These are phyloP conservation scores for Lutraria rhynchaena DNA, from an alignment of 1,140 invertebrate genomes.

Conservation along the genomic window DNA sequence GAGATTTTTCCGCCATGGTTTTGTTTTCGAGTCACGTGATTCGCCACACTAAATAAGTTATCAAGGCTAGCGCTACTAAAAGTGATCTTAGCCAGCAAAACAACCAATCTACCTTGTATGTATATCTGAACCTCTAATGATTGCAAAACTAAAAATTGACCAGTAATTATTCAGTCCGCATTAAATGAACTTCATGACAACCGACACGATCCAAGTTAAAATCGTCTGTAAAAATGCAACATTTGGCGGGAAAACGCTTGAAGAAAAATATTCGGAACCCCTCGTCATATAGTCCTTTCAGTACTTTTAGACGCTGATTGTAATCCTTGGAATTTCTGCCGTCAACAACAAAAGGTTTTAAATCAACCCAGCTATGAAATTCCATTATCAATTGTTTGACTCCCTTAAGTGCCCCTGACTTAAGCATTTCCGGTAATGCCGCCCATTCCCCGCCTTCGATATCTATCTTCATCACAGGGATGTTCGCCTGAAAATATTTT, in stretches of 20 bases:
- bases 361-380: slow-evolving; percentile 48
- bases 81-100: too few relatives aligned
- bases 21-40: too few relatives aligned
- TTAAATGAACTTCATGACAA: slow-evolving; percentile 42
- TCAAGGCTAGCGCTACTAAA: too few relatives aligned
- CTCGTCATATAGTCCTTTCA: slow-evolving; percentile 26
- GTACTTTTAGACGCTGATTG: slow-evolving; percentile 22
- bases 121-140: too few relatives aligned
- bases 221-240: slow-evolving; percentile 36
- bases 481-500: slow-evolving; percentile 25
- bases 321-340: slow-evolving; percentile 29
- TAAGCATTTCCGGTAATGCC: slow-evolving; percentile 33
- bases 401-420: slow-evolving; percentile 14
- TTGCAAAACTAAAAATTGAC: too few relatives aligned
- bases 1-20: too few relatives aligned
- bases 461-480: slow-evolving; percentile 42
- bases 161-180: too few relatives aligned
- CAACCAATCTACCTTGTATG: too few relatives aligned
- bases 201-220: slow-evolving; percentile 17
- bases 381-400: slow-evolving; percentile 45
- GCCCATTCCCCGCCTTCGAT: slow-evolving; percentile 43
- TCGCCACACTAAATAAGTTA: too few relatives aligned
- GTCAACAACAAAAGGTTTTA: slow-evolving; percentile 7
- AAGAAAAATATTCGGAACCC: slow-evolving; percentile 47
- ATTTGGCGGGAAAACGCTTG: slow-evolving; percentile 31